A percentile compares a stretch with the other conserved stretches of the same genome.
phyloP scores from a whole-genome alignment of 2,797 vertebrate species.

The Sebastolobus altivelis region DNA sequence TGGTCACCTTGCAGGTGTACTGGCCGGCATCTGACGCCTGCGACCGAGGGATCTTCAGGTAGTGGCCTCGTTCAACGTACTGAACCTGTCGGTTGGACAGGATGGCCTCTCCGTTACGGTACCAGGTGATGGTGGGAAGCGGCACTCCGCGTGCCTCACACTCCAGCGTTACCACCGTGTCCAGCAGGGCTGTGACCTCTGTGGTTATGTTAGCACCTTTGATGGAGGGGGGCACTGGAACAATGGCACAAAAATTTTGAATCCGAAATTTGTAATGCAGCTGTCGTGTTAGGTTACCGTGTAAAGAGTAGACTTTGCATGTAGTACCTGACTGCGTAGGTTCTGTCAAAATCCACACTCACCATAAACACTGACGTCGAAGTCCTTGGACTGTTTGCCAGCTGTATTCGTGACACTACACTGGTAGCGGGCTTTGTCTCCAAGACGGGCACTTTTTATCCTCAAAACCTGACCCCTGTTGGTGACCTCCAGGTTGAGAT shows the following conservation, averaged over 20 bases:
- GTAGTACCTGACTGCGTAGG: background rate
- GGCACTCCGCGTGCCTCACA: conserved; percentile 94
- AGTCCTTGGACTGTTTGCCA: conserved; percentile 92
- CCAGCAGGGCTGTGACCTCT: conserved; percentile 87
- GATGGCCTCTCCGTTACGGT: conserved; percentile 86
- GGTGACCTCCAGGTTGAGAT: conserved; percentile 90
- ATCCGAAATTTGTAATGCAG: background rate
- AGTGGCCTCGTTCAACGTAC: conserved; percentile 91
- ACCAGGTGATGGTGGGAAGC: conserved; percentile 91
- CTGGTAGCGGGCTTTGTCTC: conserved; percentile 94
- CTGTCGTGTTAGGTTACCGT: background rate
- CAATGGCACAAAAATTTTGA: background rate
- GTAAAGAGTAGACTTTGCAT: background rate
- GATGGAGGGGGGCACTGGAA: conserved; percentile 93
- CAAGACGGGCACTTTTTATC: conserved; percentile 89
- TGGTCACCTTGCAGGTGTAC: conserved; percentile 90
- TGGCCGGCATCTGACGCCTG: conserved; percentile 89
- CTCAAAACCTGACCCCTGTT: conserved; percentile 89
- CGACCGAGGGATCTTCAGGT: conserved; percentile 90
- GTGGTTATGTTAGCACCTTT: conserved; percentile 91
- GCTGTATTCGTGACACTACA: conserved; percentile 91
- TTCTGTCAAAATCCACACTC: conserved; percentile 48
- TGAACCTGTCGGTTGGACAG: conserved; percentile 86
- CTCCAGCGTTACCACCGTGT: conserved; percentile 89
- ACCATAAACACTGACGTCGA: conserved; percentile 91